A percentile compares a stretch with the other conserved stretches of the same genome.
Evolutionary conservation across 2,113 vertebrate genomes (phyloP).

Genomic region (Cervus canadensis): DNA sequence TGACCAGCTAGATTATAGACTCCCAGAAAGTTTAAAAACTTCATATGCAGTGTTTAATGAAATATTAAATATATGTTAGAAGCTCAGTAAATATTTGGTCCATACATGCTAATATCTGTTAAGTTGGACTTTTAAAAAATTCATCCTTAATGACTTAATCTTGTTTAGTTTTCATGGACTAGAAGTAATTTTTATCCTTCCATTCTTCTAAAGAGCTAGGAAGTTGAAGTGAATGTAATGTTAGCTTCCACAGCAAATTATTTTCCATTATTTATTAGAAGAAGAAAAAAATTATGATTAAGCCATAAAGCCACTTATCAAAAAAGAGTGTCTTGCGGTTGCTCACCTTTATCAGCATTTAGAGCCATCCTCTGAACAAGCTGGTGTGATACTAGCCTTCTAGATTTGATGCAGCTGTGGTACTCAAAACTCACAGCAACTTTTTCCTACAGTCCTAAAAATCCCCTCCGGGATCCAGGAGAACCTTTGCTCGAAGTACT

Average conservation of each 20-base stretch:
- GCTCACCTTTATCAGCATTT: not conserved
- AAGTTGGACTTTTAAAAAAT: not conserved
- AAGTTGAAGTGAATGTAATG: slow-evolving; percentile 32
- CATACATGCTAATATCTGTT: not conserved
- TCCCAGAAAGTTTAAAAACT: not conserved
- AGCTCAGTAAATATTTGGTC: not conserved
- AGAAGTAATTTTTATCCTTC: not conserved
- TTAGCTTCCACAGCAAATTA: slow-evolving; percentile 22
- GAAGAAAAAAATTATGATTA: not conserved
- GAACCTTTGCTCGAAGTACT: not conserved
- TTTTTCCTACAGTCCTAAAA: not conserved
- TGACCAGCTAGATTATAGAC: not conserved
- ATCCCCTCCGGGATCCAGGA: not conserved
- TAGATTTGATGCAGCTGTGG: not conserved
- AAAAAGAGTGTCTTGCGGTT: not conserved
- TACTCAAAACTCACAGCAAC: not conserved
- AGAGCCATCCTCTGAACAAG: not conserved
- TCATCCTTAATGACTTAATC: not conserved
- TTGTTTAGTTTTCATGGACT: slow-evolving; percentile 16
- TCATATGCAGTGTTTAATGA: not conserved
- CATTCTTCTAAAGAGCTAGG: slow-evolving; percentile 7
- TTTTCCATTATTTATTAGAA: slow-evolving; percentile 41
- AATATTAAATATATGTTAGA: not conserved
- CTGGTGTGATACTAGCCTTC: not conserved
- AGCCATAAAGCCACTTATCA: not conserved